Evolutionary conservation across 1,140 invertebrate genomes (phyloP).

Genomic region (Marisa cornuarietis): DNA sequence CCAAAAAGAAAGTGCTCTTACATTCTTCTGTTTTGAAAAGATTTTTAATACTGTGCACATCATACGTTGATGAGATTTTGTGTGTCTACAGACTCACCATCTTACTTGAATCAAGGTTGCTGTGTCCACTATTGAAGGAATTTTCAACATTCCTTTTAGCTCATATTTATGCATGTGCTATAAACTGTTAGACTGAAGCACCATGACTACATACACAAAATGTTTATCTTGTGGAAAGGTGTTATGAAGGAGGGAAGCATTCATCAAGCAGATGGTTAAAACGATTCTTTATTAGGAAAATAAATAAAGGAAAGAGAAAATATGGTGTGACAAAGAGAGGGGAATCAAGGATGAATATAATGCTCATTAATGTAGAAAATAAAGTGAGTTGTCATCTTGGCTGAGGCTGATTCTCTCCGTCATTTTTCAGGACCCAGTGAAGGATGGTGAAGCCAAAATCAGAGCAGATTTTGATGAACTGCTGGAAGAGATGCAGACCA

Average conservation of each 20-base stretch:
- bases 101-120: too few species aligned
- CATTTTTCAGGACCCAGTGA: constrained; percentile 87
- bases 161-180: background rate
- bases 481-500: constrained; percentile 65
- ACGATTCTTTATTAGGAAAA: too few species aligned
- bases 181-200: background rate
- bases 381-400: background rate
- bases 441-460: constrained; percentile 97
- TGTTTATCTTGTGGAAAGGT: too few species aligned
- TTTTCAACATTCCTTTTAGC: background rate
- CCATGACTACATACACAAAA: background rate
- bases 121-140: background rate
- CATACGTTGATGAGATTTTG: too few species aligned
- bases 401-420: constrained; percentile 32
- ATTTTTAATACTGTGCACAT: too few species aligned
- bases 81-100: too few species aligned
- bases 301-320: too few species aligned
- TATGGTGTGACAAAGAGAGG: too few species aligned
- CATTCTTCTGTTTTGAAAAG: too few species aligned
- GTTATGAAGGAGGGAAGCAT: background rate
- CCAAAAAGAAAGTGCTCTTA: too few species aligned
- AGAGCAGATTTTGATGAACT: constrained; percentile 86
- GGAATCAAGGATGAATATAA: background rate
- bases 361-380: too few species aligned
- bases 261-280: too few species aligned